phyloP scores from a whole-genome alignment of 2,113 vertebrate species.

The Saguinus imperator region DNA sequence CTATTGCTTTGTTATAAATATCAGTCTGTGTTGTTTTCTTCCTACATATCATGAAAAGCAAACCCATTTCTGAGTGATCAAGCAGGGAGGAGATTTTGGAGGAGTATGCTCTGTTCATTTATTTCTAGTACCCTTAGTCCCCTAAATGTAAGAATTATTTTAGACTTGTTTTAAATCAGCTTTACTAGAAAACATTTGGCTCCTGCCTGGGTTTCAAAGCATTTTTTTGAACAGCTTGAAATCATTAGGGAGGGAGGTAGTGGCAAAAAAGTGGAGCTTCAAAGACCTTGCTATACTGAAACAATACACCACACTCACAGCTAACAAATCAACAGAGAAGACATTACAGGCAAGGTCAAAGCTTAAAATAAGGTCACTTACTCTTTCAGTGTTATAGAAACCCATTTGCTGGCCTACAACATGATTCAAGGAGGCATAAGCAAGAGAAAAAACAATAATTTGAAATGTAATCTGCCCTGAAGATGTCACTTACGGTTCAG shows the following conservation, averaged over 20 bases:
- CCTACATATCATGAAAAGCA: constrained; percentile 44
- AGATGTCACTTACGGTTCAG: constrained; percentile 56
- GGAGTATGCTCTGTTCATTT: not conserved
- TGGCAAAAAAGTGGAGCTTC: constrained; percentile 48
- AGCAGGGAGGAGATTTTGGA: constrained; percentile 17
- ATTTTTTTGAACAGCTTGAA: constrained; percentile 73
- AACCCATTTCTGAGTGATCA: constrained; percentile 13
- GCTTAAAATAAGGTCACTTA: constrained; percentile 44
- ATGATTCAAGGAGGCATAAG: not conserved
- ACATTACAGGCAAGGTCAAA: constrained; percentile 59
- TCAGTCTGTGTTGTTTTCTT: not conserved
- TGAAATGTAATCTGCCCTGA: constrained; percentile 28
- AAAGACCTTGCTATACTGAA: constrained; percentile 60
- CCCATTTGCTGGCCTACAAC: constrained; percentile 46
- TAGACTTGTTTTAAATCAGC: constrained; percentile 61
- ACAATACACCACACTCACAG: constrained; percentile 46
- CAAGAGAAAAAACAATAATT: not conserved
- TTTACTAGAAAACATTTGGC: constrained; percentile 63
- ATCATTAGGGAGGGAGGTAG: constrained; percentile 44
- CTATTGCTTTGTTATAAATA: constrained; percentile 51
- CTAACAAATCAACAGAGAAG: constrained; percentile 47
- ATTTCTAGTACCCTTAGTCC: not conserved
- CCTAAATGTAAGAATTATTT: constrained; percentile 53
- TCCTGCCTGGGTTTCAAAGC: constrained; percentile 61
- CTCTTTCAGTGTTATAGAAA: constrained; percentile 36